phyloP scores from a whole-genome alignment of 2,113 vertebrate genomes.

The Leuciscus idus region DNA sequence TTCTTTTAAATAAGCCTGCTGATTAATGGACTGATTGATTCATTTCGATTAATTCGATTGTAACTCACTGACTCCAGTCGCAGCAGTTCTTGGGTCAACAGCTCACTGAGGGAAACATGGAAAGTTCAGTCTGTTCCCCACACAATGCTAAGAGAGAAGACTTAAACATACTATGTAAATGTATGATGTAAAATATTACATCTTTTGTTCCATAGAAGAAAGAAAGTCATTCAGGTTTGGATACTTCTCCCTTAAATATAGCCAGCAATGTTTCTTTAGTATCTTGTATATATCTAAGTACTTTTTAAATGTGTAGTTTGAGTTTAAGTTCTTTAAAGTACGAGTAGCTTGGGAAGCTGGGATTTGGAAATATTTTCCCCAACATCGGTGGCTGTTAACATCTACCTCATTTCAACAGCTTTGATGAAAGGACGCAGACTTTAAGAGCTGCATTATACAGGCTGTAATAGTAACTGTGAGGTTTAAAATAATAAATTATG shows the following conservation, averaged over 20 bases:
- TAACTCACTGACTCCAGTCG: neutral
- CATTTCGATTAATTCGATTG: neutral
- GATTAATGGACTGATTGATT: neutral
- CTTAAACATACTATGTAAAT: neutral
- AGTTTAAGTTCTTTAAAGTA: neutral
- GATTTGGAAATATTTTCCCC: neutral
- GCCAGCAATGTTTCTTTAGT: neutral
- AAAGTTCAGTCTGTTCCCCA: neutral
- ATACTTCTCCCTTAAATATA: neutral
- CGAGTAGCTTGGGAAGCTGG: neutral
- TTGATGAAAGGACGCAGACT: neutral
- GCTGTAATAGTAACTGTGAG: slow-evolving; percentile 28
- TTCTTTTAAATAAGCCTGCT: neutral
- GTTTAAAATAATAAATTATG: slow-evolving; percentile 26
- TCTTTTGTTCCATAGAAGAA: neutral
- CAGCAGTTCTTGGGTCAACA: neutral
- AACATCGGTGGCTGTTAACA: neutral
- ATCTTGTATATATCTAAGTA: neutral
- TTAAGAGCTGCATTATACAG: slow-evolving; percentile 5
- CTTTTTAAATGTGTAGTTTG: neutral
- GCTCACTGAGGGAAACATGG: neutral
- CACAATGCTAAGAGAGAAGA: neutral
- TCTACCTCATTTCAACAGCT: neutral
- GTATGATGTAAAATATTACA: neutral
- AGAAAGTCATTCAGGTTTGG: neutral